phyloP scores from a whole-genome alignment of 2,113 vertebrate species.

The Oncorhynchus tshawytscha region DNA sequence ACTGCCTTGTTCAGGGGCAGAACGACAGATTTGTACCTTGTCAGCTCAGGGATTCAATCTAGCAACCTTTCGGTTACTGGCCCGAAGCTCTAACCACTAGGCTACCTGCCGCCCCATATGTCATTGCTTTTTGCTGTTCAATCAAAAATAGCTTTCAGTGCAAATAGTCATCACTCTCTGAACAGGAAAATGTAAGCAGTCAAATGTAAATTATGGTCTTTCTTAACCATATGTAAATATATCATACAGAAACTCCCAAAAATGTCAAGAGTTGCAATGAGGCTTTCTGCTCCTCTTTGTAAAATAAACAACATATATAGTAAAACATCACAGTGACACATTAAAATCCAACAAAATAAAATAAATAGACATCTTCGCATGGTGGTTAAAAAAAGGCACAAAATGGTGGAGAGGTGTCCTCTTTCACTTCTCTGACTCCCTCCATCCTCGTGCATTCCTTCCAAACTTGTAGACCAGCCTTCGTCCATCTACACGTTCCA shows the following conservation, averaged over 20 bases:
- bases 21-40: no score
- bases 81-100: no score
- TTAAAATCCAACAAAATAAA: conserved; percentile 11
- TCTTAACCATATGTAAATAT: conserved; percentile 41
- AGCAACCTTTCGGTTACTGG: no score
- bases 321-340: conserved; percentile 37
- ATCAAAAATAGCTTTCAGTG: conserved; percentile 31
- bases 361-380: conserved; percentile 41
- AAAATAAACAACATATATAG: conserved; percentile 13
- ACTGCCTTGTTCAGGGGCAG: no score
- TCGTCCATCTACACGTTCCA: conserved; percentile 94
- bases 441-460: conserved; percentile 94
- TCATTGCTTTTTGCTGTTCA: neutral
- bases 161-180: conserved; percentile 28
- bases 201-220: conserved; percentile 12
- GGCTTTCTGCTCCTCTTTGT: neutral
- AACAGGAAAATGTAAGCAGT: conserved; percentile 12
- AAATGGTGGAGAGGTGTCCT: neutral
- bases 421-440: conserved; percentile 87
- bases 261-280: conserved; percentile 1
- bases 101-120: neutral
- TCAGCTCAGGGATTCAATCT: no score
- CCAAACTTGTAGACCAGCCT: conserved; percentile 98
- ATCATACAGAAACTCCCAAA: conserved; percentile 25
- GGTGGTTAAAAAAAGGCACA: conserved; percentile 3